Percentiles rank a stretch among this genome's conserved stretches.
Evolutionary conservation across 1,140 invertebrate genomes (phyloP).

Genomic region (Drosophila carrolli): DNA sequence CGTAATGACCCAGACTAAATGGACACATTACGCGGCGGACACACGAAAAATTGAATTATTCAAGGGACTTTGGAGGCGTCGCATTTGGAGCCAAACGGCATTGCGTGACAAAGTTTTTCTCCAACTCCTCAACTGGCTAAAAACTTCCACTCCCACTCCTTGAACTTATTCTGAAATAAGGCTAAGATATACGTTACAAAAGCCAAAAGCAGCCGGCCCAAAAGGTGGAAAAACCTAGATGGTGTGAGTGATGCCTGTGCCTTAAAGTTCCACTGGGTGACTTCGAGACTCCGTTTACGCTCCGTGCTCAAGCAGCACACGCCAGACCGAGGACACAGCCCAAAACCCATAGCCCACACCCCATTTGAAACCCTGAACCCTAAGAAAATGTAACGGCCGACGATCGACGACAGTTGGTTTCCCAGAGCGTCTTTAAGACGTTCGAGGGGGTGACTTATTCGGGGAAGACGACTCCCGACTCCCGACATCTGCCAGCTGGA

Average conservation of each 20-base stretch:
- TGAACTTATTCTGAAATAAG: neutral
- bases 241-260: slow-evolving; percentile 26
- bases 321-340: slow-evolving; percentile 45
- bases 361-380: neutral
- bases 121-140: neutral
- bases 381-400: slow-evolving; percentile 59
- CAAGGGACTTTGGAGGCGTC: slow-evolving; percentile 65
- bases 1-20: slow-evolving; percentile 73
- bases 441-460: slow-evolving; percentile 62
- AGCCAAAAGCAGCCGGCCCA: slow-evolving; percentile 13
- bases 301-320: slow-evolving; percentile 32
- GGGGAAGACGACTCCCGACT: slow-evolving; percentile 21
- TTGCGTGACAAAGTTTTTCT: slow-evolving; percentile 52
- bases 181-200: slow-evolving; percentile 66
- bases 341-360: neutral
- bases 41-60: slow-evolving; percentile 78
- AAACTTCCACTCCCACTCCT: slow-evolving; percentile 12
- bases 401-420: slow-evolving; percentile 70
- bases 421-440: slow-evolving; percentile 82
- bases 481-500: slow-evolving; percentile 61
- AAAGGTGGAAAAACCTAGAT: slow-evolving; percentile 15
- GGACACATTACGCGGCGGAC: slow-evolving; percentile 69
- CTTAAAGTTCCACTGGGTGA: slow-evolving; percentile 71
- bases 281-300: slow-evolving; percentile 54
- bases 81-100: slow-evolving; percentile 28